Conservation (phyloP, 1,140 invertebrate species). For the Saccostrea glomerata region DNA sequence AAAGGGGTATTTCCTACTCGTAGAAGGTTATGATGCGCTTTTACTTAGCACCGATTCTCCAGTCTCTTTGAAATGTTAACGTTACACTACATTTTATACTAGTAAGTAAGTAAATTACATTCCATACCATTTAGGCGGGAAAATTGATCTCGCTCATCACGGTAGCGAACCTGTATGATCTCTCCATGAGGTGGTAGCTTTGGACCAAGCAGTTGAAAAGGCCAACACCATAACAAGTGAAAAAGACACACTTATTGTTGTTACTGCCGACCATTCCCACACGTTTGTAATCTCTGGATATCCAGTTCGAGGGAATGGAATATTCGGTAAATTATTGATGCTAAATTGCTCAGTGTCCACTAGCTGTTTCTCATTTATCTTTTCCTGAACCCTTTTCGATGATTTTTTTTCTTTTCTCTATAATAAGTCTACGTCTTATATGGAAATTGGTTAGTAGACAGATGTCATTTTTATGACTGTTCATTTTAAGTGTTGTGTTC, state of each 20-base stretch:
- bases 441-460: too few species aligned
- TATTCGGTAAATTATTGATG: slow-evolving; percentile 72
- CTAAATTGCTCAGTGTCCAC: too few species aligned
- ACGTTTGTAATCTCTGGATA: slow-evolving; percentile 75
- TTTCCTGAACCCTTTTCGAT: too few species aligned
- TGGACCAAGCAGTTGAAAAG: slow-evolving; percentile 86
- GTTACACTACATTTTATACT: too few species aligned
- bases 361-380: too few species aligned
- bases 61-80: too few species aligned
- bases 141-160: slow-evolving; percentile 93
- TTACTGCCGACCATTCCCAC: slow-evolving; percentile 92
- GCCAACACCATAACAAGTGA: slow-evolving; percentile 82
- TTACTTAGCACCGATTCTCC: neutral
- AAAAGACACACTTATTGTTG: slow-evolving; percentile 89
- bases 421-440: too few species aligned
- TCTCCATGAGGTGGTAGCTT: slow-evolving; percentile 87
- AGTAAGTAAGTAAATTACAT: too few species aligned
- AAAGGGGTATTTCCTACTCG: slow-evolving; percentile 92
- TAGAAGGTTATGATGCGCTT: slow-evolving; percentile 85
- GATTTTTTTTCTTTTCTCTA: too few species aligned
- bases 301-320: slow-evolving; percentile 71
- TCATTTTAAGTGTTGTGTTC: too few species aligned
- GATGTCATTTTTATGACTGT: too few species aligned
- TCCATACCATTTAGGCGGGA: slow-evolving; percentile 72
- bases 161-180: slow-evolving; percentile 88